Percentiles rank a stretch among this genome's conserved stretches.
Conservation (phyloP, 2,797 vertebrate genomes). For the Typhlichthys eigenmanni region DNA sequence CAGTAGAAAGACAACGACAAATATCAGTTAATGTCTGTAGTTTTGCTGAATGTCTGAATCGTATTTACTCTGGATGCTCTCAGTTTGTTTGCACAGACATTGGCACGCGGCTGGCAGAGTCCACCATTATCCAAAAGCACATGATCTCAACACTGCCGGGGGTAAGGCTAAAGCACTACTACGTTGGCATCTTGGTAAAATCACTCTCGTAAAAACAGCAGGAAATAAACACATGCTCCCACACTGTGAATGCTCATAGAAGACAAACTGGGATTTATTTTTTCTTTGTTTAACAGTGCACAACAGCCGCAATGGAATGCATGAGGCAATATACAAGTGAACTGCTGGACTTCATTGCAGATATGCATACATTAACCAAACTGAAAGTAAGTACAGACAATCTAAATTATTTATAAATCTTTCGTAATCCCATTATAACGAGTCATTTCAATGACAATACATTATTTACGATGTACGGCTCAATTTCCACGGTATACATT, state of each 20-base stretch:
- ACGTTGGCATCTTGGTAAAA: slow-evolving; percentile 55
- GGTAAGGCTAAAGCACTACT: slow-evolving; percentile 78
- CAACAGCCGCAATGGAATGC: slow-evolving; percentile 97
- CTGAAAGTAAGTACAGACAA: slow-evolving; percentile 84
- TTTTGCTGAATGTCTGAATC: too few relatives aligned
- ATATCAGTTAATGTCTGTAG: not conserved
- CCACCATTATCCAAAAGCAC: slow-evolving; percentile 97
- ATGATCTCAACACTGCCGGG: slow-evolving; percentile 93
- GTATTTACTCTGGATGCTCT: slow-evolving; percentile 36
- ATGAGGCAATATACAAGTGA: slow-evolving; percentile 94
- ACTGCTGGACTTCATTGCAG: slow-evolving; percentile 96
- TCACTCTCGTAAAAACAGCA: slow-evolving; percentile 59
- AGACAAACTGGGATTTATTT: slow-evolving; percentile 32
- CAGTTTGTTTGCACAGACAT: slow-evolving; percentile 98
- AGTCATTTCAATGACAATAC: too few relatives aligned
- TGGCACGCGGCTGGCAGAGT: slow-evolving; percentile 93
- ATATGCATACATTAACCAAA: slow-evolving; percentile 98
- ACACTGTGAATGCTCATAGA: slow-evolving; percentile 50
- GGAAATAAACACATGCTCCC: slow-evolving; percentile 33
- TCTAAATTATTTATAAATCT: too few relatives aligned
- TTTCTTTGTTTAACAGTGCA: slow-evolving; percentile 81
- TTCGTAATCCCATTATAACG: too few relatives aligned
- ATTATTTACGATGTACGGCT: too few relatives aligned
- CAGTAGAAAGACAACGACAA: slow-evolving; percentile 5
- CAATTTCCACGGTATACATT: too few relatives aligned